Percentiles rank a stretch among this genome's conserved stretches.
Conservation (phyloP, 2,113 vertebrate species). For the Rhinoderma darwinii region DNA sequence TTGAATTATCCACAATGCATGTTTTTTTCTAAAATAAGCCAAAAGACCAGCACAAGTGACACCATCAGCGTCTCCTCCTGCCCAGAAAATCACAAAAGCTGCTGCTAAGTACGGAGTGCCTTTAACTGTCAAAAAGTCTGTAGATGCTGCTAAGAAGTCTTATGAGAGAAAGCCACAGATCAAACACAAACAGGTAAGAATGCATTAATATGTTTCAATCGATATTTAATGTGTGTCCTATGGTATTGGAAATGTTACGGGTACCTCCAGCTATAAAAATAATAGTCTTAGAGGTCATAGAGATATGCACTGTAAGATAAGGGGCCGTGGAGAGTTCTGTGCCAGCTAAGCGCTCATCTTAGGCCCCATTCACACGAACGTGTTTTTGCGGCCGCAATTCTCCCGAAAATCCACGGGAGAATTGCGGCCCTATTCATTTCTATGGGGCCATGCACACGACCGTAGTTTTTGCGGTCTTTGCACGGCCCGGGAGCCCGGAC, state of each 20-base stretch:
- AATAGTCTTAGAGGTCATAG: neutral
- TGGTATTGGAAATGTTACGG: neutral
- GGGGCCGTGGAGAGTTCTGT: too few relatives aligned
- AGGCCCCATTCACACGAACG: too few relatives aligned
- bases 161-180: slow-evolving; percentile 78
- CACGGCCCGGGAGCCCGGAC: too few relatives aligned
- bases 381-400: too few relatives aligned
- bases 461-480: too few relatives aligned
- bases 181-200: slow-evolving; percentile 83
- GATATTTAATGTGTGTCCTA: neutral
- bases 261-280: neutral
- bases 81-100: slow-evolving; percentile 95
- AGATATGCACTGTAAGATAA: neutral
- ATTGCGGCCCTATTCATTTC: too few relatives aligned
- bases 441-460: too few relatives aligned
- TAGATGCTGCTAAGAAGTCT: slow-evolving; percentile 77
- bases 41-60: slow-evolving; percentile 80
- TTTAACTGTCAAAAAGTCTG: slow-evolving; percentile 83
- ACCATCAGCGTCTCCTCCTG: slow-evolving; percentile 71
- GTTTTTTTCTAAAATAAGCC: slow-evolving; percentile 67
- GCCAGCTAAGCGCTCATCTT: too few relatives aligned
- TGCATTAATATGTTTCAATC: neutral
- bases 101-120: slow-evolving; percentile 97
- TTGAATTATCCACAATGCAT: neutral
- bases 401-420: too few relatives aligned